Base-by-base conservation (phyloP, 2,888 invertebrate species). In the Chalcis sispes region DNA sequence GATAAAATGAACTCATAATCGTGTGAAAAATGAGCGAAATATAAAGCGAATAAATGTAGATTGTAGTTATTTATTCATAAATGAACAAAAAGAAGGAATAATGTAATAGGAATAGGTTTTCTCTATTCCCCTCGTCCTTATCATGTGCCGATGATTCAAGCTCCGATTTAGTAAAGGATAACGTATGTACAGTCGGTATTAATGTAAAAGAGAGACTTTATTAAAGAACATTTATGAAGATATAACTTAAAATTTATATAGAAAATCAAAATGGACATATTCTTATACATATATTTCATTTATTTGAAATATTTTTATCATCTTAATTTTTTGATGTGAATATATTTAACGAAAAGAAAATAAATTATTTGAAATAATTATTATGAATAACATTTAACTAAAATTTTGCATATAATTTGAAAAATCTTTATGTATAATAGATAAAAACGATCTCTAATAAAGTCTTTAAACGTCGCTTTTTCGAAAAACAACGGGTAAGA, bases 91-190 rank as follows among this genome's bases (percentile, higher is more conserved):
- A 36, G 40, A 46, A 69, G 5, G 15, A 65, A 50, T 65, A 64
- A 48, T 58, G 52, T 62, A 65, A 62, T 77, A 77, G 74, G 62
- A 72, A 76, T 75, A 75, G 72, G 23, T 75, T 59, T 75, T 48
- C 52, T 72, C 65, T 75, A 75, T 75, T 75, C 59, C 52, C 59
- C 72, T 75, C 62, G 40, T 75, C 54, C 71, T 72, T 50, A 46
- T 52, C 52, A 72, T 42, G 66, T 75, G 72, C 72, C 75, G 66
- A 72, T 66, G 32, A 75, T 72, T 15, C 23, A 36, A 50, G 46
- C 59, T 65, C 59, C 27, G 20, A 75, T 56, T 64, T 50, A 64
- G 64, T 56, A 56, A 64, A n/a, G 36, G 15, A 56, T 69, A n/a
- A 27, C 2, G 15, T 32, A 66, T 75, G 64, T 75, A 71, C 40